Base-by-base conservation (phyloP, 1,140 invertebrate species). In the Aricia agestis region DNA sequence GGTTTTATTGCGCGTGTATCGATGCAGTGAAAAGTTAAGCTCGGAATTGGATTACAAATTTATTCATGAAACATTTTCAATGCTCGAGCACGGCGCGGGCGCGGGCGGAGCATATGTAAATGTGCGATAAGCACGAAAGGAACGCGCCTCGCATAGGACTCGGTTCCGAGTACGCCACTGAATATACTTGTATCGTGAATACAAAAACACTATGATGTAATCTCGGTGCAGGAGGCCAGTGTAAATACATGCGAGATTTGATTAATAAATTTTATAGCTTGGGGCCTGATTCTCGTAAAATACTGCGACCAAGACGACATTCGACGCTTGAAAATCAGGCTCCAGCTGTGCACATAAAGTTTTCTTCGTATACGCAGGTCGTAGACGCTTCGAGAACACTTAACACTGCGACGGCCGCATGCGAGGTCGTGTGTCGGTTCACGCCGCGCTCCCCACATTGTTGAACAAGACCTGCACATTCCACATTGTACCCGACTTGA, bases 1-100 rank as follows among this genome's bases (percentile, higher is more conserved):
- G 70, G 70, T 77, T 79, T 57, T 67, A 73, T 72, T 71, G 76
- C 67, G 58, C 67, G 79, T 76, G 76, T 73, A 70, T 76, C 72
- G 76, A 84, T 82, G 74, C 76, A 76, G 76, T 78, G 78, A 80
- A 69, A 82, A 86, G 83, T 85, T 85, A 84, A 84, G 85, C 79
- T 74, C 71, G 77, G 82, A 86, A 89, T 86, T 82, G 84, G 82
- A 87, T 87, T 84, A 87, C 84, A 89, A 87, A 88, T 90, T 90
- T 90, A 88, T 88, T 90, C 86, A 89, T 88, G 85, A 83, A 89
- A 86, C 85, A 86, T 89, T 89, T 87, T 89, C 82, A 83, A 86
- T 88, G 86, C 82, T 83, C 73, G 86, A 84, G 85, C 84, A 87
- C 82, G 86, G 81, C 75, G 75, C 18, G 79, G 74, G 78, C 85